Base-by-base conservation (phyloP, 2,113 vertebrate genomes). In the Lepisosteus osseus region DNA sequence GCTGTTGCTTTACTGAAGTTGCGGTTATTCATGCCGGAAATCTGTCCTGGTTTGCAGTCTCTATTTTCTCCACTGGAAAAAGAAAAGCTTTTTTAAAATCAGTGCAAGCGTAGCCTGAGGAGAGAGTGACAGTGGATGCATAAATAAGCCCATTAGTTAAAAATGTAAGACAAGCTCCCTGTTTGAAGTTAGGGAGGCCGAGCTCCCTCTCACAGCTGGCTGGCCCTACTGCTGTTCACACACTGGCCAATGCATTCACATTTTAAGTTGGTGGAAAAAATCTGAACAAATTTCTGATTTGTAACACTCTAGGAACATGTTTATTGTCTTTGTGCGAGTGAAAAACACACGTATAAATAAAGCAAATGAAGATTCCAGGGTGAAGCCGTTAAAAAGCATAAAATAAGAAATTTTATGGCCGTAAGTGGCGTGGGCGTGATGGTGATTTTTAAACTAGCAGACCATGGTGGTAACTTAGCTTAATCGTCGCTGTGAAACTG, bases 361-460 rank as follows among this genome's bases (percentile, higher is more conserved):
- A 94, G 94, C 94, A 91, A 94, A 93, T 92, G 92, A 93, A 94
- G 95, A 94, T 93, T 92, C 92, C 89, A 90, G 92, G 92, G 91
- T 85, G 91, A 89, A 91, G 86, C 93, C 84, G 86, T 93, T 94
- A 94, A 95, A 92, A 94, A 95, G 95, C 96, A 99, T 94, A 98
- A 97, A 96, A 98, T 96, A 90, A 92, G 93, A 95, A 94, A 97
- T 97, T 95, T 96, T 99, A 93, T 97, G 95, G 93, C 93, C 90
- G 84, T 97, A 95, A 97, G 94, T 94, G 94, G 95, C 96, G 92
- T 96, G 89, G 90, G 91, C 94, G 29, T 97, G 94, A 97, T 97
- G 96, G 94, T 90, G 93, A 97, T 97, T 97, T 95, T 90, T 94
- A 94, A 96, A 93, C 93, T 95, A 95, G 89, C 91, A 91, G 94